Base-by-base conservation (phyloP, 2,113 vertebrate genomes). In the Damaliscus lunatus region DNA sequence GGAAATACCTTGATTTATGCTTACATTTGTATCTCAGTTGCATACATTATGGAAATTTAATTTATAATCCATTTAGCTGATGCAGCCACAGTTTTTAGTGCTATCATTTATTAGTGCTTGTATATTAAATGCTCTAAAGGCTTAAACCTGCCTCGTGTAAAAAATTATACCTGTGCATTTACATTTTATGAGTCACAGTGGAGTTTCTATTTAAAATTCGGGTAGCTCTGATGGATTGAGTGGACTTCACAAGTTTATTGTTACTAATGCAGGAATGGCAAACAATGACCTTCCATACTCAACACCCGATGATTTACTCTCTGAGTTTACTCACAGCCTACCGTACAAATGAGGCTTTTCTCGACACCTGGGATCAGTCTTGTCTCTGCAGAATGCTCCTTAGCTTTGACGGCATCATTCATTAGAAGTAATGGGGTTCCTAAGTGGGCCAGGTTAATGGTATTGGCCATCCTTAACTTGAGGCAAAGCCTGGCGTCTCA, bases 1-100 rank as follows among this genome's bases (percentile, higher is more conserved):
- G 99, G 99, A 99, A 99, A 99, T 99, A 99, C 99, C 92, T 98
- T 99, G 99, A 99, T 99, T 99, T 99, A 99, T 99, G 99, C 97
- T 98, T 94, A 98, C 96, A 98, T 99, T 99, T 99, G 99, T 99
- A 99, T 99, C 99, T 99, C 98, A 98, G 98, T 99, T 99, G 99
- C 99, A 99, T 99, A 98, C 99, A 99, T 99, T 99, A 99, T 99
- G 99, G 99, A 99, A 99, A 99, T 99, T 99, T 99, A 99, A 99
- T 99, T 99, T 99, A 99, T 99, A 99, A 99, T 99, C 99, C 99
- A 99, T 99, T 99, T 99, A 99, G 99, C 99, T 99, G 99, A 99
- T 99, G 99, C 98, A 99, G 98, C 99, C 99, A 98, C 99, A 99
- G 99, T 99, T 99, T 99, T 99, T 99, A 99, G 99, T 99, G 99